These are phyloP conservation scores for Bombylius major DNA, from an alignment of 2,888 invertebrate species.

Conservation along the genomic window DNA sequence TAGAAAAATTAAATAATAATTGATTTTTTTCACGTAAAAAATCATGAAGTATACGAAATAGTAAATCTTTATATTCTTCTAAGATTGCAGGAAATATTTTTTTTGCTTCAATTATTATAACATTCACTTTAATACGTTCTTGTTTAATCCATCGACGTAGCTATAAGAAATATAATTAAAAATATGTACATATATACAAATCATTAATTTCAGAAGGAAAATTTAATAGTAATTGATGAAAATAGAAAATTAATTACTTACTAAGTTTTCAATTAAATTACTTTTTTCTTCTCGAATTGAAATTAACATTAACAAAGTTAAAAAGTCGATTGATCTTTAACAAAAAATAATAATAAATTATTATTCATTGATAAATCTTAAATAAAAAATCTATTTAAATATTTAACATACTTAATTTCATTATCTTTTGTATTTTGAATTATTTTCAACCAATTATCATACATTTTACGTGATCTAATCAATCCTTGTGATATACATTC, in stretches of 20 bases:
- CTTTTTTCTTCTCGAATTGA: constrained; percentile 47
- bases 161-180: constrained; percentile 15
- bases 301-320: constrained; percentile 51
- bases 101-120: constrained; percentile 43
- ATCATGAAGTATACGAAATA: constrained; percentile 44
- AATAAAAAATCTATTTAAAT: too few species aligned
- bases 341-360: constrained; percentile 1
- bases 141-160: constrained; percentile 44
- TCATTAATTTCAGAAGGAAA: too few species aligned
- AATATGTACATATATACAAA: not conserved
- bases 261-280: constrained; percentile 46
- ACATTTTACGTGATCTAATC: constrained; percentile 30
- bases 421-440: constrained; percentile 18
- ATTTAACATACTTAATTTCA: not conserved
- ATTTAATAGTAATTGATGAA: too few species aligned
- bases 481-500: constrained; percentile 26
- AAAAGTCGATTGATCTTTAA: constrained; percentile 54
- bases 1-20: constrained; percentile 44
- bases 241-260: constrained; percentile 36
- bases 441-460: constrained; percentile 28
- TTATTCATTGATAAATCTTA: too few species aligned
- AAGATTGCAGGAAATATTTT: constrained; percentile 43
- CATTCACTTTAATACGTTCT: constrained; percentile 43
- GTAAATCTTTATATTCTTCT: constrained; percentile 41
- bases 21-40: constrained; percentile 42